Conservation (phyloP, 2,113 vertebrate genomes). For the Chlorodrepanis virens region DNA sequence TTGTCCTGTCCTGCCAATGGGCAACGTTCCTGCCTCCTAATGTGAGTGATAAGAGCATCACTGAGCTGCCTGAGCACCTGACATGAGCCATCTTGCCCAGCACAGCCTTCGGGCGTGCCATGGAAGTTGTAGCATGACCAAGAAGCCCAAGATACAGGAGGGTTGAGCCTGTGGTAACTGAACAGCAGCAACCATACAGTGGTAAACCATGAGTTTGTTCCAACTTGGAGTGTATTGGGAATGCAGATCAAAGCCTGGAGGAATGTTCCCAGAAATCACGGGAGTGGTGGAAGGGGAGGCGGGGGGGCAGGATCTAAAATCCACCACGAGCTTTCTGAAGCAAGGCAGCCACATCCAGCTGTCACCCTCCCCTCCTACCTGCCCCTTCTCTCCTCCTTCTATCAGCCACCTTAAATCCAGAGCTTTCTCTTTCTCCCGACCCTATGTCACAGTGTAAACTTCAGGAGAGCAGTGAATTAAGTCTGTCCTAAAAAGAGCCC, state of each 20-base stretch:
- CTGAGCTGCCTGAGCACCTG: constrained; percentile 10
- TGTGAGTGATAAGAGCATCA: constrained; percentile 53
- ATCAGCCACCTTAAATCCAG: background rate
- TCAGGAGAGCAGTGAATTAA: background rate
- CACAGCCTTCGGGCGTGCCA: constrained; percentile 26
- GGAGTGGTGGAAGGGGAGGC: background rate
- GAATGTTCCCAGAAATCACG: constrained; percentile 43
- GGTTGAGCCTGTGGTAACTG: constrained; percentile 41
- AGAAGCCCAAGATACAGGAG: constrained; percentile 27
- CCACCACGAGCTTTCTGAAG: background rate
- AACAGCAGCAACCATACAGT: constrained; percentile 24
- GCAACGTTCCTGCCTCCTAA: constrained; percentile 55
- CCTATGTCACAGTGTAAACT: rapidly evolving
- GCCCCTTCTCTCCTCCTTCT: background rate
- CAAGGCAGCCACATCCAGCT: background rate
- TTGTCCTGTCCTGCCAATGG: constrained; percentile 57
- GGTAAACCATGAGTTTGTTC: constrained; percentile 52
- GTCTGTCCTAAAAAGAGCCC: background rate
- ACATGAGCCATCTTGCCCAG: constrained; percentile 46
- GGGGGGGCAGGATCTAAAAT: background rate
- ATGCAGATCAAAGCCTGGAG: constrained; percentile 53
- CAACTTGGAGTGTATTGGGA: constrained; percentile 57
- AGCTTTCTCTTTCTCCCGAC: background rate
- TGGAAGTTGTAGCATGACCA: constrained; percentile 46
- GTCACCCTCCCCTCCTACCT: background rate